Evolutionary conservation across 2,113 vertebrate species (phyloP), one percentile per base, ranked within the genome.

Genomic region (Ibidorhyncha struthersii): DNA sequence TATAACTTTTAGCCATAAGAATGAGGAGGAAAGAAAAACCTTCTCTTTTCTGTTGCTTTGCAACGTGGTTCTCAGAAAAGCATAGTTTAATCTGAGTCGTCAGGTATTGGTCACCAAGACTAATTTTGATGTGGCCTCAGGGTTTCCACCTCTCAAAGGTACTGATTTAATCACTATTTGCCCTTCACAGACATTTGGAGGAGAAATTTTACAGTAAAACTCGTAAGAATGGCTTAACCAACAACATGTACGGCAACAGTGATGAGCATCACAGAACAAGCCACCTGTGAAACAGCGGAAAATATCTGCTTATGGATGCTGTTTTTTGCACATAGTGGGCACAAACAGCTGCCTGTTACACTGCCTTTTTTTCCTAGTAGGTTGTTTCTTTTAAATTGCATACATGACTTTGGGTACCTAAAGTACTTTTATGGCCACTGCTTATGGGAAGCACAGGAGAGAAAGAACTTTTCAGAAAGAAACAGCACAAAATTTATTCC

Each of bases 111-210:
- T 83, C 90, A 89, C 52, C 86, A 72, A 82, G 77, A 76, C 65
- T 72, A 92, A 94, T 87, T 94, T 53, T 95, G 65, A 89, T 69
- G 79, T 77, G 74, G 62, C 77, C 66, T 94, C 73, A 88, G 84
- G 77, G 58, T 93, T 95, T 91, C 86, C 29, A 76, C 65, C 41
- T 82, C 58, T 94, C 58, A 85, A 49, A 91, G 36, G 53, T 72
- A 82, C 74, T 92, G 77, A 92, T 94, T 92, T 96, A 93, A 95
- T 89, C 81, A 79, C 66, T 87, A 26, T 79, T 95, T 80, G 34
- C 34, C 78, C 62, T 97, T 91, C 86, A 80, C 13, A 91, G 86
- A 80, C 22, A 58, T 50, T 89, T 87, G 38, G 73, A 94, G 22
- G 45, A 87, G 25, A 89, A 79, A 85, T 67, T 93, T 91, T 87